phyloP scores from a whole-genome alignment of 2,113 vertebrate species.

The Pedionomus torquatus region DNA sequence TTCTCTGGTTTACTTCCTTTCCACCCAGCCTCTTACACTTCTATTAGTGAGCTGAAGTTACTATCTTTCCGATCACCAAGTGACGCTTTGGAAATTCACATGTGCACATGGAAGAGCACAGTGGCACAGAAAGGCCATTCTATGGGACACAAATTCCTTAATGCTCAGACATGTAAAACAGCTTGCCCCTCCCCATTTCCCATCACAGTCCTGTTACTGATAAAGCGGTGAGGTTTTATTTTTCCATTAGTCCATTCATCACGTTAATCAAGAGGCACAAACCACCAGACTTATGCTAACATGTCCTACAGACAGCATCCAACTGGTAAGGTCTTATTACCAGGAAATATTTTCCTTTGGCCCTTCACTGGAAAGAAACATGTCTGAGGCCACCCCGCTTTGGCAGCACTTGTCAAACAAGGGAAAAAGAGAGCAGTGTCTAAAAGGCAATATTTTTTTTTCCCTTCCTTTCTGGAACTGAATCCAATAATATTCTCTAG shows the following conservation, averaged over 20 bases:
- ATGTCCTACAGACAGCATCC: background rate
- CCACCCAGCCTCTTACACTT: background rate
- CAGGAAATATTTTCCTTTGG: constrained; percentile 38
- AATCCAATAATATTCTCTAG: constrained; percentile 3
- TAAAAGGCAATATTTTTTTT: background rate
- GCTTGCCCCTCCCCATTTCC: background rate
- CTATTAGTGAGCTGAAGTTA: background rate
- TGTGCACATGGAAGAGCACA: background rate
- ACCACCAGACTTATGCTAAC: background rate
- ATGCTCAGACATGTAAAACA: background rate
- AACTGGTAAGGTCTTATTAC: background rate
- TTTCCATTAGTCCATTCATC: background rate
- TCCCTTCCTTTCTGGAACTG: background rate
- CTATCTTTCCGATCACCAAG: background rate
- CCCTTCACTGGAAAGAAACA: constrained; percentile 38
- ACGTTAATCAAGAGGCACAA: background rate
- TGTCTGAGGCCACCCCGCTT: background rate
- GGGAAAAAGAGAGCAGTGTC: background rate
- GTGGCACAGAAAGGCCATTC: background rate
- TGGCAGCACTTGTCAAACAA: constrained; percentile 23
- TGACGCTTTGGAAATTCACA: background rate
- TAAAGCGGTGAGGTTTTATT: background rate
- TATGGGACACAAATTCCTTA: background rate
- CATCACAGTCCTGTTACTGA: background rate
- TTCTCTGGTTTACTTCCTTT: background rate